A percentile compares a stretch with the other conserved stretches of the same genome.
phyloP scores from a whole-genome alignment of 2,888 invertebrate species.

The Sturmia bella region DNA sequence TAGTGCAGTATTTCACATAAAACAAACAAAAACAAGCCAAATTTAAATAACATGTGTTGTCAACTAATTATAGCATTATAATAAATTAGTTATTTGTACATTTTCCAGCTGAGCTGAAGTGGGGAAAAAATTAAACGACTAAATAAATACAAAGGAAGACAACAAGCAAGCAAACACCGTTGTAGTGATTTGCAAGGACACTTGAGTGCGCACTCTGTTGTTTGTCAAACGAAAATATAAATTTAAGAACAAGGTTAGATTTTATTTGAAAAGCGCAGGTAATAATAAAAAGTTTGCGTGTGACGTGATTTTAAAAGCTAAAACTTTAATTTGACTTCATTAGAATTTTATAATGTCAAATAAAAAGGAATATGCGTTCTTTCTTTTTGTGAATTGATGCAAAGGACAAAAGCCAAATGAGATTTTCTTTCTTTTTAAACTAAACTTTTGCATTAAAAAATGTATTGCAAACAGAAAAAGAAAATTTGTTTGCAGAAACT shows the following conservation, averaged over 20 bases:
- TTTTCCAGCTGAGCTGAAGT: background rate
- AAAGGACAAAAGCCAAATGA: too few relatives aligned
- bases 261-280: conserved; percentile 11
- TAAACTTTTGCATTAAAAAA: too few relatives aligned
- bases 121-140: background rate
- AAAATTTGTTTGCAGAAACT: too few relatives aligned
- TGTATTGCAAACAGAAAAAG: too few relatives aligned
- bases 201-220: conserved; percentile 24
- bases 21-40: conserved; percentile 24
- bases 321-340: conserved; percentile 5
- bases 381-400: too few relatives aligned
- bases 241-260: conserved; percentile 40
- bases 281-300: background rate
- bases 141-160: conserved; percentile 23
- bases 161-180: background rate
- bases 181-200: conserved; percentile 43
- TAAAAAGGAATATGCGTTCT: background rate
- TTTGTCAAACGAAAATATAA: conserved; percentile 41
- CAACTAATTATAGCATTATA: conserved; percentile 57
- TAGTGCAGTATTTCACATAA: background rate
- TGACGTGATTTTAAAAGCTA: conserved; percentile 6
- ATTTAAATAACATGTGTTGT: conserved; percentile 27
- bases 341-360: background rate
- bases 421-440: too few relatives aligned
- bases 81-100: conserved; percentile 36